These are phyloP conservation scores for Archaeoteleia sp. DNA, from an alignment of 2,888 invertebrate species.

Conservation along the genomic window DNA sequence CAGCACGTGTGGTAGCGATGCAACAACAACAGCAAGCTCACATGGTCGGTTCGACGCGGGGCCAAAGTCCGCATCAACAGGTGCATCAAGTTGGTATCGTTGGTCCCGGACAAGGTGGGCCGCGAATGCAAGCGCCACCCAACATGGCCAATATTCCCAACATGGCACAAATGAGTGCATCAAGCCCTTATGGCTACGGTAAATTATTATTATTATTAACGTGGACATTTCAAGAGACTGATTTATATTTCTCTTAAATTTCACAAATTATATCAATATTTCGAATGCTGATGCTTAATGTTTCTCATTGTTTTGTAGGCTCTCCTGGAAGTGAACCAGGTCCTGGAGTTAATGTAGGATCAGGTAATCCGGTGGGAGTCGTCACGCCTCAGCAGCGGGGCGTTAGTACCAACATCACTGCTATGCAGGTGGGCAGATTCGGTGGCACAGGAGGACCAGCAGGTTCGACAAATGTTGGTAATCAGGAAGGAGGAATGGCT, in stretches of 20 bases:
- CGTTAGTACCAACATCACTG: conserved; percentile 71
- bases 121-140: conserved; percentile 80
- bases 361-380: conserved; percentile 74
- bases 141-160: conserved; percentile 75
- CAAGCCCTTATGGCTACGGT: conserved; percentile 74
- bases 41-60: conserved; percentile 69
- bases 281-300: background rate
- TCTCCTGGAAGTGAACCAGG: conserved; percentile 68
- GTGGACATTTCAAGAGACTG: too few relatives aligned
- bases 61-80: conserved; percentile 75
- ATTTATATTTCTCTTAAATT: background rate
- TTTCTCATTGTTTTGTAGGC: conserved; percentile 51
- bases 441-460: conserved; percentile 76
- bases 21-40: conserved; percentile 71
- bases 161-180: conserved; percentile 72
- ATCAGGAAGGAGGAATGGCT: conserved; percentile 81
- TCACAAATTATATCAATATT: background rate
- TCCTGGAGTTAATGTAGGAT: conserved; percentile 65
- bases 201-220: too few relatives aligned
- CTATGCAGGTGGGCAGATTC: conserved; percentile 72
- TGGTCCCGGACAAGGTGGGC: conserved; percentile 77
- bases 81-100: conserved; percentile 74
- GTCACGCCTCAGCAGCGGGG: conserved; percentile 78
- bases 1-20: conserved; percentile 75
- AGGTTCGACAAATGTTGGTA: conserved; percentile 76